A percentile compares a stretch with the other conserved stretches of the same genome.
Evolutionary conservation across 2,888 invertebrate species (phyloP).

Genomic region (Resseliella maxima): DNA sequence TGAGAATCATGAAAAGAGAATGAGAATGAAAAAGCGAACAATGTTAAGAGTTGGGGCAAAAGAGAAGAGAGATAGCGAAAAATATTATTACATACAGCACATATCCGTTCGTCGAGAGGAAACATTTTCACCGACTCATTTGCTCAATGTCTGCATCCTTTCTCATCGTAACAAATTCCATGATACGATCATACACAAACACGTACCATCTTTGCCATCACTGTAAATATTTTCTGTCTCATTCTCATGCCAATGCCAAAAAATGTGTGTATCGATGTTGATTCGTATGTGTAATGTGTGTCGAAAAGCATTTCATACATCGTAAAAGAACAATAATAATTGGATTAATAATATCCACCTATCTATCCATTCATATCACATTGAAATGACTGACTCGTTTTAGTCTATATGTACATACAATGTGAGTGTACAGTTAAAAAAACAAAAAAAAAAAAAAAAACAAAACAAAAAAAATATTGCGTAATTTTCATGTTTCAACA

Average conservation of each 20-base stretch:
- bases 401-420: background rate
- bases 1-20: too few species aligned
- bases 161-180: background rate
- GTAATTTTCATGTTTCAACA: background rate
- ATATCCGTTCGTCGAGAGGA: background rate
- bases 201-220: background rate
- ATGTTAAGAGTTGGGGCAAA: background rate
- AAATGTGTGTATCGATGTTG: background rate
- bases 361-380: background rate
- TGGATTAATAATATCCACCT: background rate
- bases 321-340: slow-evolving; percentile 21
- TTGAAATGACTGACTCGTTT: background rate
- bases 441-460: too few species aligned
- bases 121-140: background rate
- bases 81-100: background rate
- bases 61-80: background rate
- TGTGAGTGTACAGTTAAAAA: background rate
- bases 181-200: background rate
- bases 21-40: too few species aligned
- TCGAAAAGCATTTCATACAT: slow-evolving; percentile 10
- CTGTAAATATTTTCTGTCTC: background rate
- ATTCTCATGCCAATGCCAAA: background rate
- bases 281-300: background rate
- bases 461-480: too few species aligned
- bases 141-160: background rate